Base-by-base conservation (phyloP, 1,140 invertebrate species). In the Drosophila tropicalis region DNA sequence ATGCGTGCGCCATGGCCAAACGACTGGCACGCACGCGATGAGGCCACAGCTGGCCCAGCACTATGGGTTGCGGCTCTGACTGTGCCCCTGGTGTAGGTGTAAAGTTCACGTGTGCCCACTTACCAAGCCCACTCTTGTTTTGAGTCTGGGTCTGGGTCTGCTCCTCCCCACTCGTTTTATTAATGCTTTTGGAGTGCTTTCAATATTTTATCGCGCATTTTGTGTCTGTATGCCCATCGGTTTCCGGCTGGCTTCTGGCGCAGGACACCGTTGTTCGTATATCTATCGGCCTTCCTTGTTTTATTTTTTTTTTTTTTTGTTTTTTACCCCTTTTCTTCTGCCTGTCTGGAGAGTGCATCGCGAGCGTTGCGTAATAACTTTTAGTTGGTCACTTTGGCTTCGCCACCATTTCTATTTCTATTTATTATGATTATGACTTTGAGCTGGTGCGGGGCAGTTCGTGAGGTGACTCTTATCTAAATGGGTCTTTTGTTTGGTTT, bases 161-260 rank as follows among this genome's bases (percentile, higher is more conserved):
- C 7, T 40, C 39, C 55, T 17, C 12, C 32, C 75, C 44, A 17
- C 62, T 67, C 75, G 76, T 80, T 87, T 83, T 87, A 87, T 87
- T 87, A 87, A 87, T 87, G 83, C 83, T 73, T 89, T 87, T 87
- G 79, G 84, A 87, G 84, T 87, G 84, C 84, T 87, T 87, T 87
- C 84, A 89, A 87, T 87, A 76, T 89, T 87, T 87, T 87, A 87
- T 87, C 83, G 84, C 72, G 67, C 81, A 70, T 83, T 83, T 72
- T 67, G 72, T 58, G 56, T 19, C 80, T 78, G 71, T 82, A 74
- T 77, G 74, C 60, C 67, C 67, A 64, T 64, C 66, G 67, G 47
- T 57, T 56, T 56, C 65, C 47, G 64, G 41, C 34, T 36, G 34
- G 34, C 58, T 70, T 63, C 67, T 62, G 61, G 75, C 17, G 22